These are phyloP conservation scores for Dicrostonyx torquatus DNA, from an alignment of 2,797 vertebrate species.

Conservation along the genomic window DNA sequence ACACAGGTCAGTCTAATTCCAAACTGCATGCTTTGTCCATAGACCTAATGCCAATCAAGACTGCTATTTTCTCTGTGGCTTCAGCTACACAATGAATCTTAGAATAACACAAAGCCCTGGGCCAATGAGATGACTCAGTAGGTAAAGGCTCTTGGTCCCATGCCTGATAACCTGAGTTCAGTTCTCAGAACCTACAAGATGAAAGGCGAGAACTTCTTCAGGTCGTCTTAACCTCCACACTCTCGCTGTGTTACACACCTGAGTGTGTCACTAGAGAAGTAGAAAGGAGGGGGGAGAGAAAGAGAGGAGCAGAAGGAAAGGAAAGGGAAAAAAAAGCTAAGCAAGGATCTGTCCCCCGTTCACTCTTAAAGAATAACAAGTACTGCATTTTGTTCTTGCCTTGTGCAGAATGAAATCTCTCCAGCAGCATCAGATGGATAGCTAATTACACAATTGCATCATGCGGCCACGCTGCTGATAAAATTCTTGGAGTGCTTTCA, in stretches of 20 bases:
- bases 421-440: slow-evolving; percentile 83
- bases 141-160: neutral
- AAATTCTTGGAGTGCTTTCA: slow-evolving; percentile 88
- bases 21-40: neutral
- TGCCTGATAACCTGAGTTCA: neutral
- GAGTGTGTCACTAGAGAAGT: too few relatives aligned
- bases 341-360: neutral
- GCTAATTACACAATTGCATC: slow-evolving; percentile 89
- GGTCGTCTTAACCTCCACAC: fast-evolving
- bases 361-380: slow-evolving; percentile 61
- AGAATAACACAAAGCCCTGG: neutral
- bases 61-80: slow-evolving; percentile 36
- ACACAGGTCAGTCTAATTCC: neutral
- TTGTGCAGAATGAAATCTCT: slow-evolving; percentile 80
- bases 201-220: neutral
- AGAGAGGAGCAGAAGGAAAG: too few relatives aligned
- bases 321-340: neutral
- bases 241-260: neutral
- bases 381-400: slow-evolving; percentile 77
- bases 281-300: too few relatives aligned
- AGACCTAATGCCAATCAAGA: neutral
- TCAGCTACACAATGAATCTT: neutral
- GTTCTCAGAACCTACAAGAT: neutral
- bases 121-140: neutral
- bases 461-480: slow-evolving; percentile 80